A percentile compares a stretch with the other conserved stretches of the same genome.
phyloP scores from a whole-genome alignment of 2,888 invertebrate genomes.

The Noctua pronuba region DNA sequence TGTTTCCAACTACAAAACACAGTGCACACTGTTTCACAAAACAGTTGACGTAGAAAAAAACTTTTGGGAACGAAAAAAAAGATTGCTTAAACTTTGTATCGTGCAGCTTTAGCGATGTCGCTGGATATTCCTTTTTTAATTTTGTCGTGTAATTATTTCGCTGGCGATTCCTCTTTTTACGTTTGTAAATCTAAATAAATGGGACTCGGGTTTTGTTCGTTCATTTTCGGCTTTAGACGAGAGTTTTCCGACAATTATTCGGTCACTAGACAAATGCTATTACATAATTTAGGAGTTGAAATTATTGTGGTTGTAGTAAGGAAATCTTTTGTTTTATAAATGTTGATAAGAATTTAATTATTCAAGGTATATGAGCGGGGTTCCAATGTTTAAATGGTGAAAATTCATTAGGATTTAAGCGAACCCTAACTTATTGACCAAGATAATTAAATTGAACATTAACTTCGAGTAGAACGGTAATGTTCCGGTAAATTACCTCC shows the following conservation, averaged over 20 bases:
- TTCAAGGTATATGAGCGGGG: constrained; percentile 11
- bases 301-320: neutral
- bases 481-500: constrained; percentile 47
- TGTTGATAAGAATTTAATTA: constrained; percentile 25
- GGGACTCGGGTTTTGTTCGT: constrained; percentile 49
- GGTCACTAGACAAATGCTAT: constrained; percentile 52
- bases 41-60: constrained; percentile 64
- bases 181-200: constrained; percentile 67
- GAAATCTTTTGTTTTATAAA: constrained; percentile 32
- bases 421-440: constrained; percentile 59
- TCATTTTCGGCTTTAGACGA: constrained; percentile 49
- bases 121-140: constrained; percentile 64
- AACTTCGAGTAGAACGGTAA: constrained; percentile 46
- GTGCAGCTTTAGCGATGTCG: constrained; percentile 57
- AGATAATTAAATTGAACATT: constrained; percentile 60
- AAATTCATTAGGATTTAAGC: constrained; percentile 51
- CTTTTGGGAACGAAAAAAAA: constrained; percentile 44
- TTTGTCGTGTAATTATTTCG: constrained; percentile 69
- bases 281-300: constrained; percentile 36
- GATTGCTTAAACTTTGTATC: constrained; percentile 60
- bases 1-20: constrained; percentile 63
- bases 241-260: constrained; percentile 52
- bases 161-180: constrained; percentile 59
- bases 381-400: constrained; percentile 25
- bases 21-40: constrained; percentile 56